phyloP scores from a whole-genome alignment of 2,113 vertebrate species.

The Chlorocebus sabaeus region DNA sequence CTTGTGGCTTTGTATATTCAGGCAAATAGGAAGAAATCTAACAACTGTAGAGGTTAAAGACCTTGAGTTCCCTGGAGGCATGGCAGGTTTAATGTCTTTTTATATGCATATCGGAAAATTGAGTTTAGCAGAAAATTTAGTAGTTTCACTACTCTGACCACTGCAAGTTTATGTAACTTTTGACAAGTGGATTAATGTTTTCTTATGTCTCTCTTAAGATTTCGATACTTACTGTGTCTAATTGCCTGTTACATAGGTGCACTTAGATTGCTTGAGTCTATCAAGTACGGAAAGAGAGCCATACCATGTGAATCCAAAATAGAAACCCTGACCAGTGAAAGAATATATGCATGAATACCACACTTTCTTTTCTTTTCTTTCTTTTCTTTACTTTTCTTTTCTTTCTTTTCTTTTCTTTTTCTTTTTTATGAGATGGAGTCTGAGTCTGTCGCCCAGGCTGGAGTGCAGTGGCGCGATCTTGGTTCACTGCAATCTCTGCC shows the following conservation, averaged over 20 bases:
- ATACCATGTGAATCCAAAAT: neutral
- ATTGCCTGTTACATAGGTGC: neutral
- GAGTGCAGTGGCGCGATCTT: too few species aligned
- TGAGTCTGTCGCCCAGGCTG: too few species aligned
- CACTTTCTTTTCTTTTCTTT: too few species aligned
- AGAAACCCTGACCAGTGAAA: neutral
- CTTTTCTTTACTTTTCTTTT: too few species aligned
- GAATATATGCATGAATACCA: neutral
- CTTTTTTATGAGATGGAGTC: too few species aligned
- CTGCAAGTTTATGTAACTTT: neutral
- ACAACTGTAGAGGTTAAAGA: neutral
- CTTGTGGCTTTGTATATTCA: conserved; percentile 38
- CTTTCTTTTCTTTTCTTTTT: too few species aligned
- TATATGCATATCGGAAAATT: neutral
- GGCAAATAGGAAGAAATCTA: neutral
- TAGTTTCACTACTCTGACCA: neutral
- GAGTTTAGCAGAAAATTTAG: neutral
- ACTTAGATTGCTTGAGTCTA: neutral
- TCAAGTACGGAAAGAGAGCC: neutral
- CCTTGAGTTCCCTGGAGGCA: neutral
- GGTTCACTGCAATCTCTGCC: too few species aligned
- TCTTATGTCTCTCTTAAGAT: neutral
- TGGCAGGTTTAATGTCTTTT: neutral
- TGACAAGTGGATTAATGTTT: neutral
- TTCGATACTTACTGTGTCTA: neutral